Percentiles rank a stretch among this genome's conserved stretches.
phyloP scores from a whole-genome alignment of 2,113 vertebrate species.

The Cheilinus undulatus region DNA sequence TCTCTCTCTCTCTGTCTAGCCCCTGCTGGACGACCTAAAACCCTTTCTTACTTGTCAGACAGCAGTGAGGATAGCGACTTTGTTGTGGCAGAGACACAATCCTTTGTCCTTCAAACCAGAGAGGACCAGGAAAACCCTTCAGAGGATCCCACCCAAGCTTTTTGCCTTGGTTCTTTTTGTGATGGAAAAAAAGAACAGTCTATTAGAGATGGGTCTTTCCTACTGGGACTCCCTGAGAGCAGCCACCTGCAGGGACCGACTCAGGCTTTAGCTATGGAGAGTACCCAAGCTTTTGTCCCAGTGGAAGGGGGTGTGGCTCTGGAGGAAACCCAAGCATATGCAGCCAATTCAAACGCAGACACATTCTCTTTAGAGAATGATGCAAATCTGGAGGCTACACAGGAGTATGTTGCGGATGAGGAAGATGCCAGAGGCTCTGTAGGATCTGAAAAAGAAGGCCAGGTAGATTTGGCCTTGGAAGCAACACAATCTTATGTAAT shows the following conservation, averaged over 20 bases:
- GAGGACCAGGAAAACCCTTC: background rate
- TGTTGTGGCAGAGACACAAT: conserved; percentile 77
- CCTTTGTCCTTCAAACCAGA: conserved; percentile 62
- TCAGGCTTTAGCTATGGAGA: conserved; percentile 47
- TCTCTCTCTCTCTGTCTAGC: conserved; percentile 22
- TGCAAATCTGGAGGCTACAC: conserved; percentile 57
- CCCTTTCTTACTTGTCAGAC: conserved; percentile 44
- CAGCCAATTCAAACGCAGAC: background rate
- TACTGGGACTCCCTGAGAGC: conserved; percentile 69
- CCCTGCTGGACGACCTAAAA: background rate
- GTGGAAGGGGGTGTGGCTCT: conserved; percentile 23
- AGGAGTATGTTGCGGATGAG: conserved; percentile 43
- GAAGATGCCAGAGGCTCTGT: conserved; percentile 16
- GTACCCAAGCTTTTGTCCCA: conserved; percentile 55
- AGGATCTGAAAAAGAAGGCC: conserved; percentile 11
- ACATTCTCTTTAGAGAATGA: conserved; percentile 40
- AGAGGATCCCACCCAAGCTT: conserved; percentile 32
- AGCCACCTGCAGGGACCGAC: conserved; percentile 49
- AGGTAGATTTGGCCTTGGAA: conserved; percentile 58
- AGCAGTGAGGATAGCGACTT: conserved; percentile 71
- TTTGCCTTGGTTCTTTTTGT: conserved; percentile 6
- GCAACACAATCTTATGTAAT: conserved; percentile 75
- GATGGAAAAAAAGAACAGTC: conserved; percentile 26
- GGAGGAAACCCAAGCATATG: conserved; percentile 62
- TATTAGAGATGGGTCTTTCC: conserved; percentile 50